Evolutionary conservation across 2,113 vertebrate genomes (phyloP).

Genomic region (Acrocephalus arundinaceus): DNA sequence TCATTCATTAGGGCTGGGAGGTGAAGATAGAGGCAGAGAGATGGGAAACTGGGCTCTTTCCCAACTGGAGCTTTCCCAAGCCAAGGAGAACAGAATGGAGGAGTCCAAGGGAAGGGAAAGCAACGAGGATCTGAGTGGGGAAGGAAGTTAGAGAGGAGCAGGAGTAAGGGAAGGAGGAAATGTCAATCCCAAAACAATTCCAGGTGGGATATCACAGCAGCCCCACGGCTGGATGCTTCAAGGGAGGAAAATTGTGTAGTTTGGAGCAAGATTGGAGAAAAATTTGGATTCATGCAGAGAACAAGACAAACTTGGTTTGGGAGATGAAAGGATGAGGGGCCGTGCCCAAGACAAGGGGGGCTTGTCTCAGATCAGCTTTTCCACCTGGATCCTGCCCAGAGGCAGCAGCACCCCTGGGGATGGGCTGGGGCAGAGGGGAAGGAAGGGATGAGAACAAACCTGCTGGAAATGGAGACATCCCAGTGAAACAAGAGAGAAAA

Average conservation of each 20-base stretch:
- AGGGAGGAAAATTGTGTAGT: rapidly evolving
- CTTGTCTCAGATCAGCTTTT: rapidly evolving
- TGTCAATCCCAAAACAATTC: neutral
- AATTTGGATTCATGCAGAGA: neutral
- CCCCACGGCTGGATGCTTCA: neutral
- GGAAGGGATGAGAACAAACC: neutral
- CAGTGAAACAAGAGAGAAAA: neutral
- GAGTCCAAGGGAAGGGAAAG: neutral
- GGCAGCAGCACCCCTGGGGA: rapidly evolving
- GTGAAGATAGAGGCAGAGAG: constrained; percentile 56
- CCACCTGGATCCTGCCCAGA: neutral
- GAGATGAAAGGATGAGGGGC: rapidly evolving
- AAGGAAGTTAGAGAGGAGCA: neutral
- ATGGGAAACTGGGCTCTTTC: constrained; percentile 55
- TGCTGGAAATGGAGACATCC: neutral
- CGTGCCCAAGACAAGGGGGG: neutral
- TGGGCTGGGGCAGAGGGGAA: neutral
- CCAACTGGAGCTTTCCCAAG: constrained; percentile 60
- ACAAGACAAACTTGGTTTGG: neutral
- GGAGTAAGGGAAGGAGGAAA: neutral
- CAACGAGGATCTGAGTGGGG: neutral
- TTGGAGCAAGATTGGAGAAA: neutral
- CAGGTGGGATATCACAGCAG: neutral
- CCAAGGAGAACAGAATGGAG: constrained; percentile 43
- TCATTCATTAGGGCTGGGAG: constrained; percentile 41